Base-by-base conservation (phyloP, 1,140 invertebrate genomes). In the Phenacoccus solenopsis region DNA sequence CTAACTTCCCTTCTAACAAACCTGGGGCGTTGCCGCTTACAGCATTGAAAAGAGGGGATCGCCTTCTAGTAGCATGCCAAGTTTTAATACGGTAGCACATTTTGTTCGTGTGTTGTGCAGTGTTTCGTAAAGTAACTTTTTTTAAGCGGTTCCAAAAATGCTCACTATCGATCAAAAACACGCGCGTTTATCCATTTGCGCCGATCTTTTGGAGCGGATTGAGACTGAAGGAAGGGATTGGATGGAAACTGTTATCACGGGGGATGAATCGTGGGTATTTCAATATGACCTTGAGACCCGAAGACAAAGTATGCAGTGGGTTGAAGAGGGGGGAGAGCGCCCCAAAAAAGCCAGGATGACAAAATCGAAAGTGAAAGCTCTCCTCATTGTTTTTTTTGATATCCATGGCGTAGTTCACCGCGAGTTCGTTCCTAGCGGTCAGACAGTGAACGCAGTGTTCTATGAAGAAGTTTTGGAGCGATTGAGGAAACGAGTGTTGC, bases 351-450 rank as follows among this genome's bases (percentile, higher is more conserved):
- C 9, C 22, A 30, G 68, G 22, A 30, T 35, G 21, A 30, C 10
- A 13, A 20, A 38, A 12, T 69, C 68, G 7, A 69, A 25, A 69
- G n/a, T 21, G 57, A 61, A 61, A n/a, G 5, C 57, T 9, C 76
- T 77, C 73, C 70, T 77, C 49, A 75, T 75, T 72, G 32, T 68
- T 73, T 78, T 77, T 70, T 79, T 78, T 68, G 72, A 77, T 69
- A 57, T 13, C n/a, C 67, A 69, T 32, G 74, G 73, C 0, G 68
- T 78, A 4, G 73, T 77, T n/a, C 74, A 78, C 70, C 69, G 70
- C 22, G 73, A 78, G 70, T 78, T 75, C 70, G 70, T 74, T 68
- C 72, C 76, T 28, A 67, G 59, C 35, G 74, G 76, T 49, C 73
- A 73, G 30, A 76, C 74, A 13, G 71, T 76, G 13, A 75, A 71